Evolutionary conservation across 2,797 vertebrate genomes (phyloP).

Genomic region (Merluccius polli): DNA sequence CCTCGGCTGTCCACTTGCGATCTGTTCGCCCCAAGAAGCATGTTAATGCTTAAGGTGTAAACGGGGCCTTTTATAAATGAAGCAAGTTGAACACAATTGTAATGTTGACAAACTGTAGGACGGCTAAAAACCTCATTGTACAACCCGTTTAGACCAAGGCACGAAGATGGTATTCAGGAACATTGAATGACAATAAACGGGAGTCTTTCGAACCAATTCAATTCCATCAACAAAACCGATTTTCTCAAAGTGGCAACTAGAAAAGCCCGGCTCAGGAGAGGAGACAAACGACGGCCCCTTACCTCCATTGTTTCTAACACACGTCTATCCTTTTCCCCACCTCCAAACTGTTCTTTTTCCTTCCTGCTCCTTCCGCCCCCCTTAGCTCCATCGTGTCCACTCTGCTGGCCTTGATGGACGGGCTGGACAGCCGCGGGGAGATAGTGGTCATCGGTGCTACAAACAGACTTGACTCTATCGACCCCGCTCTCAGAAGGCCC

Average conservation of each 20-base stretch:
- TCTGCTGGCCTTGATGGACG: constrained; percentile 97
- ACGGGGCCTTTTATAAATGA: too few species aligned
- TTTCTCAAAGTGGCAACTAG: background rate
- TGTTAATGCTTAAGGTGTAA: too few species aligned
- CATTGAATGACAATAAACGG: background rate
- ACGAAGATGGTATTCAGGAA: background rate
- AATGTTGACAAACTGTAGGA: background rate
- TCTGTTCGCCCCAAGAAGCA: too few species aligned
- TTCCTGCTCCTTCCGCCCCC: background rate
- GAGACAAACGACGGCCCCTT: too few species aligned
- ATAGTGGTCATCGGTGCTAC: constrained; percentile 99
- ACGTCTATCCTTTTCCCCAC: background rate
- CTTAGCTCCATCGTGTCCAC: constrained; percentile 97
- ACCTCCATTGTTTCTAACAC: too few species aligned
- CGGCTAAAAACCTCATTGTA: background rate
- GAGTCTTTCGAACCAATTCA: too few species aligned
- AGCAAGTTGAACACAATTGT: too few species aligned
- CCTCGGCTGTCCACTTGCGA: too few species aligned
- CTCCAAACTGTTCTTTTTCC: background rate
- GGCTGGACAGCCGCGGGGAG: constrained; percentile 98
- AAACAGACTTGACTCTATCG: constrained; percentile 99
- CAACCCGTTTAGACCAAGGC: background rate
- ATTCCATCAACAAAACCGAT: background rate
- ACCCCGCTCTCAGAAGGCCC: constrained; percentile 99
- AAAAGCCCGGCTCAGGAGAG: background rate